phyloP scores from a whole-genome alignment of 2,888 invertebrate genomes.

The Microctonus hyperodae region DNA sequence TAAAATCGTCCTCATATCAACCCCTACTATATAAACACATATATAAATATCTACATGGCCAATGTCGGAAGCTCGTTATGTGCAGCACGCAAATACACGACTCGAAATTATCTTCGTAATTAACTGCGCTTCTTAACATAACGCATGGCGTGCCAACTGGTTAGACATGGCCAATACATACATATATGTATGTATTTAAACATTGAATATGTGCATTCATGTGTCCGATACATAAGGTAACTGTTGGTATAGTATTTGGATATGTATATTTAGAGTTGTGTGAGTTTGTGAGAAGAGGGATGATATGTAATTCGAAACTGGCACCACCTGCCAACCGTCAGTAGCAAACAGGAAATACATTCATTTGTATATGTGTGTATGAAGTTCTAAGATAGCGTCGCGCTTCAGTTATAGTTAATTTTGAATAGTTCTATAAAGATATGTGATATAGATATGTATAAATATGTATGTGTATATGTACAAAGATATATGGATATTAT shows the following conservation, averaged over 20 bases:
- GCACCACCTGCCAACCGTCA: constrained; percentile 50
- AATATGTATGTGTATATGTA: background rate
- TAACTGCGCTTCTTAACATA: constrained; percentile 63
- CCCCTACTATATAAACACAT: background rate
- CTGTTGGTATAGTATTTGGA: constrained; percentile 8
- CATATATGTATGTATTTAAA: constrained; percentile 46
- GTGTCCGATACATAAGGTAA: constrained; percentile 9
- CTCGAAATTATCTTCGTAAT: constrained; percentile 63
- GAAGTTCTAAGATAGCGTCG: constrained; percentile 15
- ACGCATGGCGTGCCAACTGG: constrained; percentile 61
- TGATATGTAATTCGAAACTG: constrained; percentile 59
- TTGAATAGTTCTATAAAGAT: constrained; percentile 5
- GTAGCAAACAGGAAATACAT: constrained; percentile 27
- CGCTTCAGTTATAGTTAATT: constrained; percentile 11
- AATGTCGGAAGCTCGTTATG: constrained; percentile 58
- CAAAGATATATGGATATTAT: too few species aligned
- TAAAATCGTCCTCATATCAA: background rate
- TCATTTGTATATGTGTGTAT: constrained; percentile 10
- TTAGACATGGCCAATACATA: constrained; percentile 52
- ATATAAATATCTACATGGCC: constrained; percentile 27
- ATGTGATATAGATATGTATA: background rate
- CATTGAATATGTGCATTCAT: constrained; percentile 21
- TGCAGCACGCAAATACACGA: constrained; percentile 61
- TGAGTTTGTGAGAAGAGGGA: constrained; percentile 27
- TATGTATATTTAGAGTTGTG: background rate